A percentile compares a stretch with the other conserved stretches of the same genome.
These are phyloP conservation scores for Thomomys bottae DNA, from an alignment of 2,113 vertebrate species.

Conservation along the genomic window DNA sequence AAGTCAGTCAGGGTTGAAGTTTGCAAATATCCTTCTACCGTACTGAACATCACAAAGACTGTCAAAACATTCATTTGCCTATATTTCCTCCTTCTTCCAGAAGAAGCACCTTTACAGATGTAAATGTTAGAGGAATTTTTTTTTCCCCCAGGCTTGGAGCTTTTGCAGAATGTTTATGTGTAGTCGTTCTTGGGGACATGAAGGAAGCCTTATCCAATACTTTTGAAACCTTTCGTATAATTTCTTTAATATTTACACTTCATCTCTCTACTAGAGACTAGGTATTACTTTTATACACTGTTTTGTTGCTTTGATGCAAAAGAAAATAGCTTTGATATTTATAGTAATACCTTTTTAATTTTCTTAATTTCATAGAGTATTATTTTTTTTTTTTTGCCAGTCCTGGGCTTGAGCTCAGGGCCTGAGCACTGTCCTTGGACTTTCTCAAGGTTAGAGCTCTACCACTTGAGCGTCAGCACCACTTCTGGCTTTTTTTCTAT, in stretches of 20 bases:
- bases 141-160: background rate
- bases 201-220: background rate
- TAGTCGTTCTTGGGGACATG: background rate
- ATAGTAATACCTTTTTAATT: background rate
- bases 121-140: slow-evolving; percentile 20
- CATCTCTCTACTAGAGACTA: background rate
- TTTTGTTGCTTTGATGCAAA: background rate
- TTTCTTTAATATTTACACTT: background rate
- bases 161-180: background rate
- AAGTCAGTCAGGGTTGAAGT: slow-evolving; percentile 81
- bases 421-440: too few relatives aligned
- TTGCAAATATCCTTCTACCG: slow-evolving; percentile 82
- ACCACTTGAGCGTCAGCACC: too few relatives aligned
- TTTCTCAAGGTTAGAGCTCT: too few relatives aligned
- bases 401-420: too few relatives aligned
- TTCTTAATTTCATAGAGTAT: slow-evolving; percentile 1
- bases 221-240: background rate
- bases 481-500: too few relatives aligned
- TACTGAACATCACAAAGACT: slow-evolving; percentile 80
- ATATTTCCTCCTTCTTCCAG: slow-evolving; percentile 64
- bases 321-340: slow-evolving; percentile 18
- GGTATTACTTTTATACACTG: background rate
- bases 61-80: slow-evolving; percentile 78
- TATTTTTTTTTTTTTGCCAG: too few relatives aligned
- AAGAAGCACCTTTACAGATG: slow-evolving; percentile 11